Evolutionary conservation across 2,113 vertebrate species (phyloP).

Genomic region (Hemichromis elongatus): DNA sequence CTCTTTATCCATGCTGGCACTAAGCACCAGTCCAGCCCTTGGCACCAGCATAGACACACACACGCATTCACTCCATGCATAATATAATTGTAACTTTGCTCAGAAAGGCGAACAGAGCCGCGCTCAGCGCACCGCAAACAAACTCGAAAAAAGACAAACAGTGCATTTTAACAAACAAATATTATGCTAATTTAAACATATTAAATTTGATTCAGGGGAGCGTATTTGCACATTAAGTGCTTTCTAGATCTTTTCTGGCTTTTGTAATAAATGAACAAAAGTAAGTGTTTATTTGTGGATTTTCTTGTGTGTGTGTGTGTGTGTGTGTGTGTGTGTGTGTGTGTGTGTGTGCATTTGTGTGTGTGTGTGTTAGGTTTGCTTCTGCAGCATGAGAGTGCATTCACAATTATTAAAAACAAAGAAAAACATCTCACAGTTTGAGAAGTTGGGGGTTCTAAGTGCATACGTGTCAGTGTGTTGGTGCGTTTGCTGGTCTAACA

Average conservation of each 20-base stretch:
- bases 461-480: background rate
- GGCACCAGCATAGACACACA: constrained; percentile 32
- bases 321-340: background rate
- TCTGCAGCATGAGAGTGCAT: constrained; percentile 3
- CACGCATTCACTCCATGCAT: background rate
- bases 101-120: background rate
- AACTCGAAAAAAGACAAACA: background rate
- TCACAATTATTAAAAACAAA: constrained; percentile 47
- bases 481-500: constrained; percentile 14
- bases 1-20: constrained; percentile 66
- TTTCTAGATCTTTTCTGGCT: background rate
- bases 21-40: constrained; percentile 44
- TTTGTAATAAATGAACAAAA: constrained; percentile 19
- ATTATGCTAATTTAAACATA: background rate
- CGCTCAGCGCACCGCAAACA: background rate
- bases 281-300: constrained; percentile 52
- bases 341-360: background rate
- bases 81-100: constrained; percentile 36
- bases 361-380: background rate
- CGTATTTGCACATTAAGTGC: background rate
- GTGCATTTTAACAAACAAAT: background rate
- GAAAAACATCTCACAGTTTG: constrained; percentile 38
- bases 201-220: background rate
- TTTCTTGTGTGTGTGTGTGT: background rate
- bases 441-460: constrained; percentile 14